These are phyloP conservation scores for Danaus plexippus DNA, from an alignment of 1,140 invertebrate species.

Conservation along the genomic window DNA sequence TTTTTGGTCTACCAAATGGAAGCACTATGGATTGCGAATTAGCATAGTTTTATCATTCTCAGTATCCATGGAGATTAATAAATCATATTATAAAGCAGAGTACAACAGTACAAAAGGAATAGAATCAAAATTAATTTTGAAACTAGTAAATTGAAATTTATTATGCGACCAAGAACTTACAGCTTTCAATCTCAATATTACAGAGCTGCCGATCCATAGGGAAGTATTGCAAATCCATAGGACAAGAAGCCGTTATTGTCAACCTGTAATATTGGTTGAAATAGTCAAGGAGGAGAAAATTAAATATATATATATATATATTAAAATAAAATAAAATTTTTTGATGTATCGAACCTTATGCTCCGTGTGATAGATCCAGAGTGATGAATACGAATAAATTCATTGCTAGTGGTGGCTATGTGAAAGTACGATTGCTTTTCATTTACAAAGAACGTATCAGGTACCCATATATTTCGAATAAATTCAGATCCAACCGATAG, in stretches of 20 bases:
- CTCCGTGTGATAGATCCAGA: constrained; percentile 94
- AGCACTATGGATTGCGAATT: constrained; percentile 29
- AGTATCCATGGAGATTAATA: constrained; percentile 8
- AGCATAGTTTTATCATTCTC: constrained; percentile 7
- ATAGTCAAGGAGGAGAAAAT: not conserved
- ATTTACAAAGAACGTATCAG: constrained; percentile 98
- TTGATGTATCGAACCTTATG: constrained; percentile 82
- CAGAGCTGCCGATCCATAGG: constrained; percentile 97
- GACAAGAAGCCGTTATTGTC: constrained; percentile 97
- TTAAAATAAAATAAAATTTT: not conserved
- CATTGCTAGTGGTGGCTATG: constrained; percentile 96
- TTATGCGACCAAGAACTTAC: constrained; percentile 80
- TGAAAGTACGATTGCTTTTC: constrained; percentile 99
- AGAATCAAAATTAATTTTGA: constrained; percentile 9
- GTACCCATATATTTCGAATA: constrained; percentile 98
- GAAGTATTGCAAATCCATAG: constrained; percentile 98
- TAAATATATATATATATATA: not conserved
- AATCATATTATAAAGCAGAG: constrained; percentile 16
- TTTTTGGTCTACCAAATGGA: constrained; percentile 38
- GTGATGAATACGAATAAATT: constrained; percentile 96
- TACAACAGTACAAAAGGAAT: constrained; percentile 6
- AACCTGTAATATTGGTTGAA: constrained; percentile 78
- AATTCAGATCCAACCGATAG: constrained; percentile 94
- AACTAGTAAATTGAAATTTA: constrained; percentile 7
- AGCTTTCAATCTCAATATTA: constrained; percentile 98